phyloP scores from a whole-genome alignment of 2,113 vertebrate species.

The Engraulis encrasicolus region DNA sequence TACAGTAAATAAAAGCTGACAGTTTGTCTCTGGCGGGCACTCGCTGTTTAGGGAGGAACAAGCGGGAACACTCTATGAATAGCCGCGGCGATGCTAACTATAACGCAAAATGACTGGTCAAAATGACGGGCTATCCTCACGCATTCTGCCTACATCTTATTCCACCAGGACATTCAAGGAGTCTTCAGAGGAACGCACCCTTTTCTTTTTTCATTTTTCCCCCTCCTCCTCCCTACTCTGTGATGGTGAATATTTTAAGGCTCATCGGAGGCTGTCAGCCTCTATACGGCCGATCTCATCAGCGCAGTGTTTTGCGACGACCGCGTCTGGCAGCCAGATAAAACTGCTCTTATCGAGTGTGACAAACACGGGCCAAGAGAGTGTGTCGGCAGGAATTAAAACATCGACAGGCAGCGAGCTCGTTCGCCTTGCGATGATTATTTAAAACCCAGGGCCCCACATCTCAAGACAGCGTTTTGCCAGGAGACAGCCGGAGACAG shows the following conservation, averaged over 20 bases:
- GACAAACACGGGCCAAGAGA: neutral
- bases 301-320: neutral
- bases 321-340: neutral
- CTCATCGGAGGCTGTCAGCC: constrained; percentile 9
- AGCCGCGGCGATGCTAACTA: constrained; percentile 5
- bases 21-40: constrained; percentile 10
- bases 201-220: neutral
- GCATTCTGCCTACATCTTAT: neutral
- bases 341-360: neutral
- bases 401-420: constrained; percentile 42
- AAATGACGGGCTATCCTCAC: neutral
- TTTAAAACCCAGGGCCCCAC: constrained; percentile 1
- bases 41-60: neutral
- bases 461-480: neutral
- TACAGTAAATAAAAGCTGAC: constrained; percentile 37
- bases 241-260: neutral
- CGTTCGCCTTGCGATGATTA: neutral
- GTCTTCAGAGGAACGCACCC: neutral
- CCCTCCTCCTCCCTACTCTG: too few species aligned
- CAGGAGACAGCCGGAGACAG: neutral
- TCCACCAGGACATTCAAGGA: neutral
- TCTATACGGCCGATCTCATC: neutral
- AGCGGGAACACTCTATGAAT: constrained; percentile 11
- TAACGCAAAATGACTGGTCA: constrained; percentile 27
- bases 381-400: constrained; percentile 23